These are phyloP conservation scores for Dicrostonyx torquatus DNA, from an alignment of 2,797 vertebrate species.

Conservation along the genomic window DNA sequence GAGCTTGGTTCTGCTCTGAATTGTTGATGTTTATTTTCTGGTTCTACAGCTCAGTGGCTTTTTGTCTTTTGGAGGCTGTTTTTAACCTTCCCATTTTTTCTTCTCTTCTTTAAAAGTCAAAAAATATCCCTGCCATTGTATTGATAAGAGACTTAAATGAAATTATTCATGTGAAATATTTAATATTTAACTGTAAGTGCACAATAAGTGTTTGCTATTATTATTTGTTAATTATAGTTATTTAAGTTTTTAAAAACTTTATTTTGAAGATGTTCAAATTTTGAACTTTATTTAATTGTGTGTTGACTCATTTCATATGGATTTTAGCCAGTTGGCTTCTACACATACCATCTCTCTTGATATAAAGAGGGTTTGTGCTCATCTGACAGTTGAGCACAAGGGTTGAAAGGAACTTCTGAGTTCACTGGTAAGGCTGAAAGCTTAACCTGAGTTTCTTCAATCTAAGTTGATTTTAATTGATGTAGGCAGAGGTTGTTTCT, in stretches of 20 bases:
- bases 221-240: conserved; percentile 16
- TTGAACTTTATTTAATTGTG: conserved; percentile 11
- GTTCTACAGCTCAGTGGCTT: not conserved
- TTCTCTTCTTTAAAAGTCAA: not conserved
- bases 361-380: not conserved
- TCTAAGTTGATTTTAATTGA: not conserved
- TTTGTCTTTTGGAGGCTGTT: not conserved
- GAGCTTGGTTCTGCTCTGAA: not conserved
- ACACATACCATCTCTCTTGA: not conserved
- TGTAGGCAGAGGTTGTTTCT: no score
- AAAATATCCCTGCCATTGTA: not conserved
- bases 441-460: conserved; percentile 27
- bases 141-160: not conserved
- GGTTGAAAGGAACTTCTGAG: not conserved
- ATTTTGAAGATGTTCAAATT: conserved; percentile 31
- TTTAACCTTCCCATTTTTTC: not conserved
- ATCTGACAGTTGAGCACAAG: conserved; percentile 48
- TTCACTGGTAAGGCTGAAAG: not conserved
- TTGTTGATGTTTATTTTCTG: not conserved
- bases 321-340: not conserved
- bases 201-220: not conserved
- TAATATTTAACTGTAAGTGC: not conserved
- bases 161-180: conserved; percentile 41
- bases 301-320: conserved; percentile 20
- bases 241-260: not conserved